Conservation (phyloP, 2,113 vertebrate species). For the Ploceus nigricollis region DNA sequence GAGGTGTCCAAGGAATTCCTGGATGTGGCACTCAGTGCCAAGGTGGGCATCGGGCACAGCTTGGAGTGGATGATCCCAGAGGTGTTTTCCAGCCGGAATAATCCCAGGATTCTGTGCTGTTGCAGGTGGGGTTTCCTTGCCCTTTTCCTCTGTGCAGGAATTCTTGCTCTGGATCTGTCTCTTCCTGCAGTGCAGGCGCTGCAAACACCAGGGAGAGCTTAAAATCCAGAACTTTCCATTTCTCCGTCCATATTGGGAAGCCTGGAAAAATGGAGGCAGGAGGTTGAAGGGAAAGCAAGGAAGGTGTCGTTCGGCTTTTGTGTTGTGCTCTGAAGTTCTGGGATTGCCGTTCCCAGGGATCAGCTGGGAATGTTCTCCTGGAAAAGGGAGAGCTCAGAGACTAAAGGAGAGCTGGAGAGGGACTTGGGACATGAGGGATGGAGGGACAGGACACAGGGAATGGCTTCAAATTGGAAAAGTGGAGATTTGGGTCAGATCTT, state of each 20-base stretch:
- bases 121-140: neutral
- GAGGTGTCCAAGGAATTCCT: neutral
- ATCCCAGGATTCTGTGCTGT: neutral
- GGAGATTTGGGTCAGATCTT: neutral
- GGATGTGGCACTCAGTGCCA: neutral
- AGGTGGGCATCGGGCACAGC: rapidly evolving
- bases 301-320: rapidly evolving
- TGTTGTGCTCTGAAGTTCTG: neutral
- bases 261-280: neutral
- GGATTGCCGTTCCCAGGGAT: neutral
- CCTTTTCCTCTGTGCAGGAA: rapidly evolving
- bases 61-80: rapidly evolving
- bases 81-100: rapidly evolving
- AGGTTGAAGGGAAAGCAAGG: neutral
- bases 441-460: neutral
- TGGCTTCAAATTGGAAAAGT: neutral
- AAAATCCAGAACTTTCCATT: neutral
- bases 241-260: rapidly evolving
- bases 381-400: neutral
- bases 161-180: neutral
- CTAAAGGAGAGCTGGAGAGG: neutral
- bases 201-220: neutral
- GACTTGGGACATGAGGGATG: rapidly evolving
- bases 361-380: neutral
- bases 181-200: neutral